A percentile compares a stretch with the other conserved stretches of the same genome.
Conservation (phyloP, 92 coral and sea anemone genomes). For the Montipora capitata region DNA sequence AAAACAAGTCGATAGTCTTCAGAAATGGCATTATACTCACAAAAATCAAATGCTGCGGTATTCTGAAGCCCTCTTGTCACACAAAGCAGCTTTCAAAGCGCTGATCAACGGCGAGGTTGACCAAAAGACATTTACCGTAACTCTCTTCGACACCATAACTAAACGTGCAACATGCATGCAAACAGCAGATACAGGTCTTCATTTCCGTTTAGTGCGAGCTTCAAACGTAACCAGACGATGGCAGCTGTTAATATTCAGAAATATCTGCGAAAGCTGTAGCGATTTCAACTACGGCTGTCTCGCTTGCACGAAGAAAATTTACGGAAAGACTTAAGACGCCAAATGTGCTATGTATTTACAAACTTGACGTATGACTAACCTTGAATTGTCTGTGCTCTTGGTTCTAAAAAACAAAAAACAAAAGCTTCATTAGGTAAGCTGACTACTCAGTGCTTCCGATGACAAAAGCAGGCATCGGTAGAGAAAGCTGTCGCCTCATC, state of each 20-base stretch:
- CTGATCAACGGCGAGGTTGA: not conserved
- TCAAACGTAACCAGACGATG: not conserved
- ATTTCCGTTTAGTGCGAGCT: constrained; percentile 22
- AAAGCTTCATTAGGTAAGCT: not conserved
- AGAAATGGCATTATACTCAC: not conserved
- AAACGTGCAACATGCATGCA: constrained; percentile 20
- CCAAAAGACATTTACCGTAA: not conserved
- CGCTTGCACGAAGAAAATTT: not conserved
- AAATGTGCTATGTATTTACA: not conserved
- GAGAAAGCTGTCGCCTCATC: not conserved
- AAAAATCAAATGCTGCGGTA: not conserved
- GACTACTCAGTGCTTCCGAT: not conserved
- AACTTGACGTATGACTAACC: not conserved
- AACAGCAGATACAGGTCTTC: constrained; percentile 14
- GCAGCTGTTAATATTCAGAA: constrained; percentile 32
- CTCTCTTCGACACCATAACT: not conserved
- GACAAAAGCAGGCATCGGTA: not conserved
- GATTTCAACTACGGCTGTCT: constrained; percentile 21
- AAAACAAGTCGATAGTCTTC: not conserved
- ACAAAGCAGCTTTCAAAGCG: not conserved
- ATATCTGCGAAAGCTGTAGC: not conserved
- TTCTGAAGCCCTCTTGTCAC: too few relatives aligned
- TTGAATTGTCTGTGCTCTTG: constrained; percentile 45
- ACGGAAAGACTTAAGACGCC: constrained; percentile 31
- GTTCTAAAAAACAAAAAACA: constrained; percentile 36